phyloP scores from a whole-genome alignment of 2,888 invertebrate species.

The Drosophila nr. perissopoda region DNA sequence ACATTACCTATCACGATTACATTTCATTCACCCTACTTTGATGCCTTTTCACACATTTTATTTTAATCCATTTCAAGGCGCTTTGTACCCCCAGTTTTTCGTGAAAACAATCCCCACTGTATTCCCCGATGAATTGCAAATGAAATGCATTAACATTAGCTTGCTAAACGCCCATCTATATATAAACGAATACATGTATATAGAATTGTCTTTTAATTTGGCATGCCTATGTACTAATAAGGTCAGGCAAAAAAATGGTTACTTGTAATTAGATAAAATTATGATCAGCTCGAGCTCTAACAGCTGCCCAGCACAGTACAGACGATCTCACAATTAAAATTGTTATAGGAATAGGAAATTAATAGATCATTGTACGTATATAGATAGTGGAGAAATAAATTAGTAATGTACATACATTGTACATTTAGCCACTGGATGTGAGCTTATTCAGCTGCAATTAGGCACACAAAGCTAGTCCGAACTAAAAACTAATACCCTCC shows the following conservation, averaged over 20 bases:
- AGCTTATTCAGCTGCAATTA: slow-evolving; percentile 43
- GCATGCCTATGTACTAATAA: background rate
- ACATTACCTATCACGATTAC: background rate
- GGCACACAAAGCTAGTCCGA: slow-evolving; percentile 17
- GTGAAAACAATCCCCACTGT: slow-evolving; percentile 36
- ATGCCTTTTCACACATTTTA: slow-evolving; percentile 11
- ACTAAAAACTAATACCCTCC: background rate
- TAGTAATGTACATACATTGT: slow-evolving; percentile 48
- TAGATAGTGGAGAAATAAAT: slow-evolving; percentile 21
- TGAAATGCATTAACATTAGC: slow-evolving; percentile 49
- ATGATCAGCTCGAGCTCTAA: slow-evolving; percentile 29
- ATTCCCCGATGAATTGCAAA: slow-evolving; percentile 30
- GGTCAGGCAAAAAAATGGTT: slow-evolving; percentile 11
- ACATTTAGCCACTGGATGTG: slow-evolving; percentile 20
- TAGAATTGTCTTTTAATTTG: background rate
- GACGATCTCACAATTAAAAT: slow-evolving; percentile 69
- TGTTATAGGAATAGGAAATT: slow-evolving; percentile 36
- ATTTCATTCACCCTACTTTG: slow-evolving; percentile 1
- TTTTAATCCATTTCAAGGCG: slow-evolving; percentile 16
- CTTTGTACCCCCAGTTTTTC: slow-evolving; percentile 12
- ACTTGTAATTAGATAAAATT: slow-evolving; percentile 53
- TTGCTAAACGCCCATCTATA: slow-evolving; percentile 48
- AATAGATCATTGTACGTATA: background rate
- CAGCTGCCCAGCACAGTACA: slow-evolving; percentile 10
- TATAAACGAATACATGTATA: slow-evolving; percentile 5